Percentiles rank a stretch among this genome's conserved stretches.
Conservation (phyloP, 2,888 invertebrate species). For the Biston stratarius region DNA sequence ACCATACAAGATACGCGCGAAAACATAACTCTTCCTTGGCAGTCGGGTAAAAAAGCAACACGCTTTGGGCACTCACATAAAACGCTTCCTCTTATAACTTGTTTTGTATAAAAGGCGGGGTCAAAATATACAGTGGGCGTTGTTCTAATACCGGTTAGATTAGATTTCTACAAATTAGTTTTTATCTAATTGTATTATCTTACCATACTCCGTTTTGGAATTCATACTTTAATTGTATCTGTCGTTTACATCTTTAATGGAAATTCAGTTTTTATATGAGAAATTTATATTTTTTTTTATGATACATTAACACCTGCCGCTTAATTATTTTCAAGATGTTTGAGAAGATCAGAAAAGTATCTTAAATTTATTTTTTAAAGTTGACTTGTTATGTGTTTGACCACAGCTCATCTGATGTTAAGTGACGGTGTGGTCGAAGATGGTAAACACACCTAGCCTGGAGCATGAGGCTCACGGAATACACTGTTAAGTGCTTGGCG, state of each 20-base stretch:
- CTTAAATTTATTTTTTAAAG: conserved; percentile 4
- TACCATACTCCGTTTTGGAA: conserved; percentile 58
- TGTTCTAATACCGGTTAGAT: conserved; percentile 72
- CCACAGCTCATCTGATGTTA: too few species aligned
- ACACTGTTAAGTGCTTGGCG: too few species aligned
- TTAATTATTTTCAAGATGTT: conserved; percentile 25
- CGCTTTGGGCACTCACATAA: not conserved
- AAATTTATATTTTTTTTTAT: conserved; percentile 28
- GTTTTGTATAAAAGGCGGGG: conserved; percentile 58
- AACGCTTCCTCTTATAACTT: conserved; percentile 54
- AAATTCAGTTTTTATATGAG: conserved; percentile 27
- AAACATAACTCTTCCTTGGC: too few species aligned
- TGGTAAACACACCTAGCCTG: too few species aligned
- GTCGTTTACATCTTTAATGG: conserved; percentile 34
- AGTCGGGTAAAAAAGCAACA: too few species aligned
- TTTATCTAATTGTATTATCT: conserved; percentile 65
- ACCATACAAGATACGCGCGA: too few species aligned
- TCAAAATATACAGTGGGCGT: conserved; percentile 67
- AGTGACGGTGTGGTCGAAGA: too few species aligned
- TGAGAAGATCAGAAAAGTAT: conserved; percentile 14
- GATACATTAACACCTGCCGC: conserved; percentile 23
- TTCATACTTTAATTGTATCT: conserved; percentile 39
- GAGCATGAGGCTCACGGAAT: too few species aligned
- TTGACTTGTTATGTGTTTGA: not conserved
- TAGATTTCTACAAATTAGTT: conserved; percentile 77